These are phyloP conservation scores for Rachycentron canadum DNA, from an alignment of 2,797 vertebrate species.

Conservation along the genomic window DNA sequence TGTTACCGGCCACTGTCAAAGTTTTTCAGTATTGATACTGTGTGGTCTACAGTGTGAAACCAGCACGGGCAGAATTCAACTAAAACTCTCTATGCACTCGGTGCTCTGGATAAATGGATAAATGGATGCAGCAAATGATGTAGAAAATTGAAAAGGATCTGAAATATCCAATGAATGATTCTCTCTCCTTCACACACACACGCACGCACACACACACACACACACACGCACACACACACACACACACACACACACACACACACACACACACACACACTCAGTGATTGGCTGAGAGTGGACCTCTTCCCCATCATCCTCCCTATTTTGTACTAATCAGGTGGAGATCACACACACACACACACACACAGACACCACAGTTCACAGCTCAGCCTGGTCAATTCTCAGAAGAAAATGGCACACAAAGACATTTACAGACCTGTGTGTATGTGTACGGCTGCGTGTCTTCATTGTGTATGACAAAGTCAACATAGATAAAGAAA, in stretches of 20 bases:
- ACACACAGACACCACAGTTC: slow-evolving; percentile 2
- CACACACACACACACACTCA: background rate
- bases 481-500: no score
- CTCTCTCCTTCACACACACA: background rate
- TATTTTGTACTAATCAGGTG: slow-evolving; percentile 47
- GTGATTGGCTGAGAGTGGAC: slow-evolving; percentile 41
- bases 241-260: background rate
- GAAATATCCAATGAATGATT: slow-evolving; percentile 1
- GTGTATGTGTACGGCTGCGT: slow-evolving; percentile 7
- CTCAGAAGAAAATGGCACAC: slow-evolving; percentile 19
- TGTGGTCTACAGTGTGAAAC: background rate
- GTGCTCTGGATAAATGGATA: background rate
- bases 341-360: slow-evolving; percentile 25
- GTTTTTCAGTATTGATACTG: background rate
- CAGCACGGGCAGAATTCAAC: background rate
- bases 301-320: slow-evolving; percentile 9
- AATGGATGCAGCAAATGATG: slow-evolving; percentile 15
- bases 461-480: background rate
- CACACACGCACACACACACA: slow-evolving; percentile 8
- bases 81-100: background rate
- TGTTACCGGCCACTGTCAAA: background rate
- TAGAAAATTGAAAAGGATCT: slow-evolving; percentile 36
- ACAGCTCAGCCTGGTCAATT: background rate
- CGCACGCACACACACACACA: background rate
- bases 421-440: slow-evolving; percentile 7